These are phyloP conservation scores for Lanistes nyassanus DNA, from an alignment of 1,140 invertebrate species.

Conservation along the genomic window DNA sequence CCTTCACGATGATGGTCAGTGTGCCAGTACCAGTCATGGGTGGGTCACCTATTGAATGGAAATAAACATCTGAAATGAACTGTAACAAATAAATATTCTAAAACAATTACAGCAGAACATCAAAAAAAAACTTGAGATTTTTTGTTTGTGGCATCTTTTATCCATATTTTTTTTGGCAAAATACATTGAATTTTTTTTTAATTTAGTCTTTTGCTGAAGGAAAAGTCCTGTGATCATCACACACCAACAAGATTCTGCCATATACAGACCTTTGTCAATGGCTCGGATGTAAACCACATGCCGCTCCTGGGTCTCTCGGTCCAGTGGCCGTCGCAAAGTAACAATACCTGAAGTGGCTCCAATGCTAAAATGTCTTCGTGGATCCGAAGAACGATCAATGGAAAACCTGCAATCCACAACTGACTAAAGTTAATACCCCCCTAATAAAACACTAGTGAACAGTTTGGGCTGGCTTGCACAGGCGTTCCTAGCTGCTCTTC, in stretches of 20 bases:
- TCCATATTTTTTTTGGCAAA: no score
- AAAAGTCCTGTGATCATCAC: not conserved
- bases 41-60: slow-evolving; percentile 70
- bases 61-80: not conserved
- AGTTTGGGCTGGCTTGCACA: no score
- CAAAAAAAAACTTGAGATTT: no score
- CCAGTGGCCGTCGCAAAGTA: slow-evolving; percentile 85
- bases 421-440: not conserved
- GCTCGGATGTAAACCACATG: slow-evolving; percentile 90
- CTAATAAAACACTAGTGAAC: not conserved
- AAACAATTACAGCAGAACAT: not conserved
- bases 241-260: not conserved
- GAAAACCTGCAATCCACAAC: slow-evolving; percentile 38
- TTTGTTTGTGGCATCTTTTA: no score
- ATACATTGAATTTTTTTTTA: not conserved
- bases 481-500: no score
- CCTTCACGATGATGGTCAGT: slow-evolving; percentile 92
- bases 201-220: no score
- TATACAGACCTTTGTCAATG: slow-evolving; percentile 84
- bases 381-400: slow-evolving; percentile 62
- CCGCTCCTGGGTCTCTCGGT: slow-evolving; percentile 81
- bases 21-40: slow-evolving; percentile 95
- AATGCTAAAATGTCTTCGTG: slow-evolving; percentile 87
- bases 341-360: slow-evolving; percentile 94
- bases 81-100: not conserved